phyloP scores from a whole-genome alignment of 2,113 vertebrate species.

The Pseudorasbora parva region DNA sequence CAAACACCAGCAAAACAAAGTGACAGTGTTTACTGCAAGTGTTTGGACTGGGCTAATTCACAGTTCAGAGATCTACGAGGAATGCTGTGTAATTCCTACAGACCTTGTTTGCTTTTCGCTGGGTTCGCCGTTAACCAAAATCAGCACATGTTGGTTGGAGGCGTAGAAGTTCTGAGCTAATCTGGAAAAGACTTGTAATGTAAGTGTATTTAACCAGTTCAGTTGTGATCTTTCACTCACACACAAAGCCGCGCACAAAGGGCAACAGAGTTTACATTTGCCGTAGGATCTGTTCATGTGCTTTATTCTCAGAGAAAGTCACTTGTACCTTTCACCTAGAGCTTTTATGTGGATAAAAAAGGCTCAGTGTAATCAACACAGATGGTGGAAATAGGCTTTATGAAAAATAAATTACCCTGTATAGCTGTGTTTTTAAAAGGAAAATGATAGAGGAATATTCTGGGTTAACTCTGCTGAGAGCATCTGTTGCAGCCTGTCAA shows the following conservation, averaged over 20 bases:
- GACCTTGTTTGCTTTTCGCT: slow-evolving; percentile 44
- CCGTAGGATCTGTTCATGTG: slow-evolving; percentile 17
- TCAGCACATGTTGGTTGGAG: slow-evolving; percentile 84
- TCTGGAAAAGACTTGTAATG: slow-evolving; percentile 79
- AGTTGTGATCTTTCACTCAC: no score
- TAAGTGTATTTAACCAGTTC: slow-evolving; percentile 26
- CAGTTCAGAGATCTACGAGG: slow-evolving; percentile 50
- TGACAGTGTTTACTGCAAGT: slow-evolving; percentile 63
- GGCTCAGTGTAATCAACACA: slow-evolving; percentile 1
- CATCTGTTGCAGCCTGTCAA: slow-evolving; percentile 4
- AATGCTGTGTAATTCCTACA: slow-evolving; percentile 60
- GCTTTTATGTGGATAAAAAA: slow-evolving; percentile 23
- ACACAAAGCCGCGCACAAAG: not conserved
- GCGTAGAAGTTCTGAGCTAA: slow-evolving; percentile 81
- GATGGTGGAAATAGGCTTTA: slow-evolving; percentile 12
- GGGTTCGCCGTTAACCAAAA: slow-evolving; percentile 68
- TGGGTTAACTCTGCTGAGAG: not conserved
- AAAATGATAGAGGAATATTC: not conserved
- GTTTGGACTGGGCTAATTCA: slow-evolving; percentile 67
- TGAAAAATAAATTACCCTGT: slow-evolving; percentile 35
- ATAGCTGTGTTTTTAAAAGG: slow-evolving; percentile 17
- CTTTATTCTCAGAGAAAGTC: slow-evolving; percentile 12
- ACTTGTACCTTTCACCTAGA: not conserved
- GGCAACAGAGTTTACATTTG: slow-evolving; percentile 26
- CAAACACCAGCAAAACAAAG: slow-evolving; percentile 58